A percentile compares a stretch with the other conserved stretches of the same genome.
Conservation (phyloP, 2,888 invertebrate genomes). For the Eupithecia exiguata region DNA sequence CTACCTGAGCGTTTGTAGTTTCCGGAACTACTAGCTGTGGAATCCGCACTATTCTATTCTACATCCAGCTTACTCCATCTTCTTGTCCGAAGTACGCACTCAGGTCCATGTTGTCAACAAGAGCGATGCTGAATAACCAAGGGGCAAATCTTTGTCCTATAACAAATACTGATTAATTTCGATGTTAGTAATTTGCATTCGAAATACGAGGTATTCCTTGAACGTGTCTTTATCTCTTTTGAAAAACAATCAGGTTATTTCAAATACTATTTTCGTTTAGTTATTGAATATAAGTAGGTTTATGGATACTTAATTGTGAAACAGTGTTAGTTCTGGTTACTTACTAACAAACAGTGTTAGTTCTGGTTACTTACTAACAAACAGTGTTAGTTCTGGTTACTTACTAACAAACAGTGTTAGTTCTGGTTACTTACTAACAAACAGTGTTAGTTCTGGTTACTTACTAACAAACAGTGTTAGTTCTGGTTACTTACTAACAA, state of each 20-base stretch:
- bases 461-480: neutral
- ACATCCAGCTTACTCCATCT: neutral
- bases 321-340: neutral
- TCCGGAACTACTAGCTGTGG: neutral
- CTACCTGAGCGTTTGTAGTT: neutral
- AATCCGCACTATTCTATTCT: neutral
- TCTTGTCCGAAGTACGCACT: neutral
- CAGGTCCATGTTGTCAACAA: neutral
- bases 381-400: too few relatives aligned
- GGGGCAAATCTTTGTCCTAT: neutral
- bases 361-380: neutral
- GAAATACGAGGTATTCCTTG: neutral
- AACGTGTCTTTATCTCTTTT: neutral
- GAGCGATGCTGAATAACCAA: neutral
- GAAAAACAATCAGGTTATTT: neutral
- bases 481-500: neutral
- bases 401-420: neutral
- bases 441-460: too few relatives aligned
- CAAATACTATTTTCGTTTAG: neutral
- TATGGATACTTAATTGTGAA: neutral
- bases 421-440: neutral
- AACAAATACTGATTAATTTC: neutral
- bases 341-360: neutral
- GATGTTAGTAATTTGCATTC: neutral
- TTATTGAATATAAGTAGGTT: neutral